Base-by-base conservation (phyloP, 2,888 invertebrate species). In the Drepana falcataria region DNA sequence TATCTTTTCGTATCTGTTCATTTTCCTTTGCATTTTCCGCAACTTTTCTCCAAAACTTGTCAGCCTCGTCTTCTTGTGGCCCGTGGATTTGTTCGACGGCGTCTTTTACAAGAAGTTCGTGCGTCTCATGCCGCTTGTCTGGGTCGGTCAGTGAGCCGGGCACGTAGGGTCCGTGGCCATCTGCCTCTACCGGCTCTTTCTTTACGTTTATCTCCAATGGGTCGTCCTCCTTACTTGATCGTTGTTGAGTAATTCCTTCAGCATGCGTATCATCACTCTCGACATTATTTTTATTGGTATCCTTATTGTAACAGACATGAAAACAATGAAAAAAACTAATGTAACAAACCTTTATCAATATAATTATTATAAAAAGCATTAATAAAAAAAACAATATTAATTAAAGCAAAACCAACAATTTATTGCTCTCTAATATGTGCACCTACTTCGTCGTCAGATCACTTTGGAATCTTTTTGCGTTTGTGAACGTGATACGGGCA, bases 91-190 rank as follows among this genome's bases (percentile, higher is more conserved):
- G 69, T 63, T 90, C 86, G 3, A 90, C 77, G 33, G 89, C 83
- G 51, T 85, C 78, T 71, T 87, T 84, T 0, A 88, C 81, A 53
- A 91, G 76, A 21, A 85, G 68, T 2, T 91, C 78, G 66, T 92
- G 85, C 58, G 81, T 91, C 35, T 89, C 86, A 64, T 92, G 89
- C 53, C 91, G 80, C 66, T 92, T 79, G 35, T 91, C 85, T n/a
- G 82, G 76, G 37, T 92, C 92, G 6, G 93, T 93, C 47, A 92
- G 69, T 49, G 91, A 85, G 2, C 93, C 93, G 2, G 93, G 93
- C 5, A 93, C 79, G 61, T 93, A 93, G 4, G 91, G 90, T 0
- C 82, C 82, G 48, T 78, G 72, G 1, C 89, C 89, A 5, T 83
- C 79, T 3, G 59, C 66, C 58, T 87, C 85, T 47, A 80, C 64